Evolutionary conservation across 1,140 invertebrate genomes (phyloP), one percentile per base, ranked within the genome.

Genomic region (Eulimnadia texana): DNA sequence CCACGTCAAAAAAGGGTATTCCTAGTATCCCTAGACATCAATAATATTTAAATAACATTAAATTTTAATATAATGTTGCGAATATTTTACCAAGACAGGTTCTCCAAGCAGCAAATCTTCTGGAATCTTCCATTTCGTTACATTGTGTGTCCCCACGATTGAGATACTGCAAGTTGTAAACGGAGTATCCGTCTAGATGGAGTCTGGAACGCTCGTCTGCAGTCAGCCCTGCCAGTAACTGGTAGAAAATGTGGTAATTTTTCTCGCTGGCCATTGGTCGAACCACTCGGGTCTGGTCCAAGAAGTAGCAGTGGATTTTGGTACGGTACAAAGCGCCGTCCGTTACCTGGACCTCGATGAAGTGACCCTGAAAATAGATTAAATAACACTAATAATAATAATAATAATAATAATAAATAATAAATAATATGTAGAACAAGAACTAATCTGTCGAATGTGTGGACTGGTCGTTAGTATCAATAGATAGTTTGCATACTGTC

Each of bases 221-320:
- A 13, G 84, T 84, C 1, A 97, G 78, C 2, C 92, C 92, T 16
- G 90, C 90, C 24, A 97, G 76, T 85, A 97, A 86, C 76, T 97
- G 92, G 76, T 97, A 97, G 77, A 97, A 97, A 70, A 96, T 94
- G 70, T 96, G 92, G 71, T 94, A 97, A 75, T 95, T 96, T 69
- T 93, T 92, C 74, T 95, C 92, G 68, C 86, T 84, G 9, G 84
- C 77, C 64, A 90, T 75, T 3, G 88, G 88, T 27, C 82, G 78
- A 61, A 93, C 91, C n/a, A 95, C 90, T 58, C 93, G 80, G 28
- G 88, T 93, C 74, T 95, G 88, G 70, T 96, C 91, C 64, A 93
- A 74, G 75, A 94, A 94, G 70, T 94, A 94, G 72, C 90, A 94
- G 71, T 95, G 91, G 66, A 95, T 94, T 79, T 94, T 95, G 2